Base-by-base conservation (phyloP, 2,888 invertebrate genomes). In the Ganaspis brasiliensis region DNA sequence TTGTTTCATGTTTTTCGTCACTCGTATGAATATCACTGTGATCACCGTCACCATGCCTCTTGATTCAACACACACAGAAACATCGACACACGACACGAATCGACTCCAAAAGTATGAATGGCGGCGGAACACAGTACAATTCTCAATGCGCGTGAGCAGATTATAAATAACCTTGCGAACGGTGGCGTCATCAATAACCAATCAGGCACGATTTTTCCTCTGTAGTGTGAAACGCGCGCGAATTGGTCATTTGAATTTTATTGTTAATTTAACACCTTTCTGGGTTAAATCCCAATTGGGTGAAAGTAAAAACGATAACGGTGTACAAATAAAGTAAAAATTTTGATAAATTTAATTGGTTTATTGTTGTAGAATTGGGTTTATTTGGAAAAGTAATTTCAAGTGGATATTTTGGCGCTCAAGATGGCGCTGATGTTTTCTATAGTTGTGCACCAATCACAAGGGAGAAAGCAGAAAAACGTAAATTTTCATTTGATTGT, bases 101-200 rank as follows among this genome's bases (percentile, higher is more conserved):
- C 88, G 89, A 88, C 90, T 88, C 84, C 2, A 31, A 6, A 70
- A 31, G 87, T 86, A 89, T 89, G 89, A 89, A 90, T 90, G 90
- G 88, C 89, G 88, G 89, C 31, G 31, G 31, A 31, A 31, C 31
- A 90, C 88, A 87, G 86, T 81, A 81, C 77, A 74, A 73, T 67
- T 74, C 73, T 56, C 71, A 74, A 16, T 79, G 84, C 88, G 89
- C 87, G 78, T 88, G 90, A 88, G 88, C 81, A 9, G 26, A 83
- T 83, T 89, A 90, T 89, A 87, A 89, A 89, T 90, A 90, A 89
- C 83, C 81, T 63, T 19, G 56, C 10, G 37, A 12, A 67, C 52
- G 56, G 72, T 87, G 87, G 85, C 91, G 91, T 90, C 90, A 91
- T 52, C 61, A 71, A 12, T 10, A 24, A 52, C 91, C 90, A 90